Percentiles rank a stretch among this genome's conserved stretches.
These are phyloP conservation scores for Propithecus coquereli DNA, from an alignment of 2,113 vertebrate species.

Conservation along the genomic window DNA sequence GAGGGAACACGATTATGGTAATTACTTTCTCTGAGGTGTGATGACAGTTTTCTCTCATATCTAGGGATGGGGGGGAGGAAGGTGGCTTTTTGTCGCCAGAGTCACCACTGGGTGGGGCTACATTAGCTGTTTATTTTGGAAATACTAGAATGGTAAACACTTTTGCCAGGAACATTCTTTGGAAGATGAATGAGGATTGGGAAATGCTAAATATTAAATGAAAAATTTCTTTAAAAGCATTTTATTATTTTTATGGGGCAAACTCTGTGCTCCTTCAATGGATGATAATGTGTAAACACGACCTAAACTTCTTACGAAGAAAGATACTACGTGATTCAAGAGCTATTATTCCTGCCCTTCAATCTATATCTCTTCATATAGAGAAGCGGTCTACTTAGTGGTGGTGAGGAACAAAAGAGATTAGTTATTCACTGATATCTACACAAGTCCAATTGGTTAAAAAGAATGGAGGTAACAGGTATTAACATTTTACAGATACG, in stretches of 20 bases:
- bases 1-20: neutral
- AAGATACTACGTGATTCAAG: neutral
- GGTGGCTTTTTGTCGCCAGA: neutral
- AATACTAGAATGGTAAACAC: neutral
- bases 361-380: neutral
- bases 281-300: neutral
- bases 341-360: neutral
- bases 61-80: neutral
- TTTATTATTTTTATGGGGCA: neutral
- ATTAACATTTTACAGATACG: neutral
- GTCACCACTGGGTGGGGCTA: neutral
- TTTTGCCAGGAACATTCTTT: conserved; percentile 61
- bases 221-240: conserved; percentile 26
- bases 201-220: neutral
- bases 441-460: neutral
- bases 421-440: neutral
- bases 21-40: neutral
- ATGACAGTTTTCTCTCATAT: neutral
- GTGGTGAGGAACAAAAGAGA: neutral
- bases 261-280: neutral
- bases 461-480: neutral
- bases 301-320: neutral
- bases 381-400: neutral
- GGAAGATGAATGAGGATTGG: conserved; percentile 33
- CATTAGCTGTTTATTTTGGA: conserved; percentile 22